A percentile compares a stretch with the other conserved stretches of the same genome.
Conservation (phyloP, 2,113 vertebrate species). For the Pitta sordida region DNA sequence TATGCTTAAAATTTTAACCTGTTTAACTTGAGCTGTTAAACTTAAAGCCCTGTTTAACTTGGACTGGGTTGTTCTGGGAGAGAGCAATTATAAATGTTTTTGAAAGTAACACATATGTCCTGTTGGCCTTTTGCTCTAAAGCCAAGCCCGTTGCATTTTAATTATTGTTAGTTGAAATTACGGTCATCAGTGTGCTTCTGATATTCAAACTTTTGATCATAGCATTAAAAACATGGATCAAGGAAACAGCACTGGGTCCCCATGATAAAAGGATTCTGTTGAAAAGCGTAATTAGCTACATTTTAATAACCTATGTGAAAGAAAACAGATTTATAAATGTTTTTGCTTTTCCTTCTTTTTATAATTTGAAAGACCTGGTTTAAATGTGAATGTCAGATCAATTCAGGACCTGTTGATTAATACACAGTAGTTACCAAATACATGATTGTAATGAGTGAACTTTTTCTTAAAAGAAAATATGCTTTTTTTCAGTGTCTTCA, state of each 20-base stretch:
- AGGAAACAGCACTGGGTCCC: constrained; percentile 41
- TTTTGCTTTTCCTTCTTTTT: constrained; percentile 4
- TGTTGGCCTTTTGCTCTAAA: constrained; percentile 47
- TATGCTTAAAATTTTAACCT: too few relatives aligned
- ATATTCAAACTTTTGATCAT: constrained; percentile 55
- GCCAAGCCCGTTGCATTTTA: constrained; percentile 42
- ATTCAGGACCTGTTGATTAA: constrained; percentile 42
- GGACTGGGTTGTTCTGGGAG: not conserved
- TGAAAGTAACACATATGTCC: not conserved
- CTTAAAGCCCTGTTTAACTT: not conserved
- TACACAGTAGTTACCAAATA: not conserved
- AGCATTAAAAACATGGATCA: constrained; percentile 68
- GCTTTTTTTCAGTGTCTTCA: not conserved
- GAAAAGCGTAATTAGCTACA: constrained; percentile 60
- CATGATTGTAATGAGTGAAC: constrained; percentile 8
- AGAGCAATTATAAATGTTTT: not conserved
- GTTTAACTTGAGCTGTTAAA: not conserved
- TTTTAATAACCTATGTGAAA: constrained; percentile 35
- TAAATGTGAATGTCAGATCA: constrained; percentile 28
- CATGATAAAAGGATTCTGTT: constrained; percentile 60
- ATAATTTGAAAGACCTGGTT: constrained; percentile 44
- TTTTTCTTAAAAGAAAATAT: not conserved
- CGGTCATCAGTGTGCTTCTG: constrained; percentile 51
- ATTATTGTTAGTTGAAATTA: constrained; percentile 60
- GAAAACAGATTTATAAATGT: not conserved